These are phyloP conservation scores for Glareola pratincola DNA, from an alignment of 2,113 vertebrate species.

Conservation along the genomic window DNA sequence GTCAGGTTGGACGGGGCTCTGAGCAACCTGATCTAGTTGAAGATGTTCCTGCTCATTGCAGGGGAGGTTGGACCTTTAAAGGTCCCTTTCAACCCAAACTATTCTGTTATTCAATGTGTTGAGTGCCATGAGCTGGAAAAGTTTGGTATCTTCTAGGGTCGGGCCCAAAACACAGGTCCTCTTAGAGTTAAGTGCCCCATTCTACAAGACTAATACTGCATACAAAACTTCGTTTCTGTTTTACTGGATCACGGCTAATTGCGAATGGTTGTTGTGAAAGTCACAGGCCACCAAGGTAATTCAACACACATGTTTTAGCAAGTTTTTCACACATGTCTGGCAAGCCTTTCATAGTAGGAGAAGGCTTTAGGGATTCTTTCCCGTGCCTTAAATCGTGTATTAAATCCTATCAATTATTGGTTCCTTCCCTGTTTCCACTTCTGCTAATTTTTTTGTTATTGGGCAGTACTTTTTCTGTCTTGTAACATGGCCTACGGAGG, in stretches of 20 bases:
- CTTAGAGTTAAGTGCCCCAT: neutral
- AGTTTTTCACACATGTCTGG: slow-evolving; percentile 39
- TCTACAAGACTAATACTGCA: neutral
- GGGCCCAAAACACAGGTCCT: neutral
- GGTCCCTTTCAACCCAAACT: neutral
- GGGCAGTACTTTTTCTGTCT: neutral
- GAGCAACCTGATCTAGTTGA: neutral
- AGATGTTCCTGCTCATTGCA: neutral
- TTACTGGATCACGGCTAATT: neutral
- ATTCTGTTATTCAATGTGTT: neutral
- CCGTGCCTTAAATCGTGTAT: neutral
- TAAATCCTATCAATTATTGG: slow-evolving; percentile 22
- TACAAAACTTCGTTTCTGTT: neutral
- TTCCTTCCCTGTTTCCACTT: neutral
- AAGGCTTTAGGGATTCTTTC: slow-evolving; percentile 16
- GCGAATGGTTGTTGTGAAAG: neutral
- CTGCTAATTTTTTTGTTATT: neutral
- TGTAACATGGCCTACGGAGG: neutral
- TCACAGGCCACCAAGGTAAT: slow-evolving; percentile 29
- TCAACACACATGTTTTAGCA: neutral
- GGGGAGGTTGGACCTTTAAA: neutral
- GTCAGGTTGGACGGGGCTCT: neutral
- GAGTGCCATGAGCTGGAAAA: neutral
- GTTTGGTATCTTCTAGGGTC: neutral
- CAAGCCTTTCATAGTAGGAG: neutral